Evolutionary conservation across 2,888 invertebrate species (phyloP).

Genomic region (Tinea trinotella): DNA sequence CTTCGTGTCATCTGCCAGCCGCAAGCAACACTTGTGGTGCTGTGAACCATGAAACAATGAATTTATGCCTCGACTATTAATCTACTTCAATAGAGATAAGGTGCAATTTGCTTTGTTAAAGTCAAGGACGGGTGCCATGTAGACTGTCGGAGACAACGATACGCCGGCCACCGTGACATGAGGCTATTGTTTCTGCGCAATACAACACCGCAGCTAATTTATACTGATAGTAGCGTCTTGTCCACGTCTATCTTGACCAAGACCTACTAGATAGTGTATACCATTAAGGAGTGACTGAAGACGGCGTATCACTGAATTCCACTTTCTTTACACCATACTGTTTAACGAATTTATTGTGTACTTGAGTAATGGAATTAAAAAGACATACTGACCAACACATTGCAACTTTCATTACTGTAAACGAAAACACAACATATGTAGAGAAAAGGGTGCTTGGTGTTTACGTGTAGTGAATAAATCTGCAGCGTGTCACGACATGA

Average conservation of each 20-base stretch:
- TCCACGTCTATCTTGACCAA: conserved; percentile 33
- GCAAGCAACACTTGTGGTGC: conserved; percentile 52
- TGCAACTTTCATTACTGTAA: conserved; percentile 43
- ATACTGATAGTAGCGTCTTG: conserved; percentile 56
- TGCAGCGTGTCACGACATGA: conserved; percentile 33
- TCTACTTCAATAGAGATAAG: conserved; percentile 31
- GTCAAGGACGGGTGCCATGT: conserved; percentile 34
- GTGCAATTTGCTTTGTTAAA: conserved; percentile 26
- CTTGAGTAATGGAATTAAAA: no score
- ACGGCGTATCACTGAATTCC: conserved; percentile 2
- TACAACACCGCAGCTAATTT: conserved; percentile 58
- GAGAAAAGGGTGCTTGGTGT: conserved; percentile 32
- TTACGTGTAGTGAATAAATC: conserved; percentile 58
- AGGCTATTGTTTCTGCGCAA: conserved; percentile 54
- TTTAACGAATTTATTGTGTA: no score
- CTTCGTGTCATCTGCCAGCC: conserved; percentile 58
- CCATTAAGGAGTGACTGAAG: conserved; percentile 19
- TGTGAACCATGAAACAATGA: conserved; percentile 30
- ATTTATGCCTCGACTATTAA: conserved; percentile 27
- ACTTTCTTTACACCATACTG: not conserved
- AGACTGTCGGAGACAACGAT: conserved; percentile 43
- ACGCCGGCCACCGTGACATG: conserved; percentile 51
- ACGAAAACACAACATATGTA: conserved; percentile 32
- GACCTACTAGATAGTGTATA: conserved; percentile 25
- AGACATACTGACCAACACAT: no score